These are phyloP conservation scores for Andrena minutula DNA, from an alignment of 2,888 invertebrate genomes.

Conservation along the genomic window DNA sequence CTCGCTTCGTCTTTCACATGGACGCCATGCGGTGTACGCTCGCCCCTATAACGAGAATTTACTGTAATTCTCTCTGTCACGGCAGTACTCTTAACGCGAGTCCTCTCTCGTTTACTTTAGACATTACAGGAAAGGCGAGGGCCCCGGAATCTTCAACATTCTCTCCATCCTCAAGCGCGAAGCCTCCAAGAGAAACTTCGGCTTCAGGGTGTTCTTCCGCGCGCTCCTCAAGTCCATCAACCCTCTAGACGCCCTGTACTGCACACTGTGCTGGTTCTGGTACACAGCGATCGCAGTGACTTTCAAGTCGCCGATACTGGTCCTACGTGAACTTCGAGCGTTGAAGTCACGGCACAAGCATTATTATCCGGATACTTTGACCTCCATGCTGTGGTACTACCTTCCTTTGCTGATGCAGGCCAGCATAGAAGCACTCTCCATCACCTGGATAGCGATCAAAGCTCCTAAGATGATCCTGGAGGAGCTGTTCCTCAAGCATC, in stretches of 20 bases:
- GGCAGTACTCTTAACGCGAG: background rate
- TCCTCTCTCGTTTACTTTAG: constrained; percentile 48
- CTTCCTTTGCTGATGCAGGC: constrained; percentile 85
- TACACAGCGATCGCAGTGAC: constrained; percentile 77
- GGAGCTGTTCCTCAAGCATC: constrained; percentile 87
- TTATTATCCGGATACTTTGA: constrained; percentile 81
- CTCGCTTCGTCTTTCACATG: no score
- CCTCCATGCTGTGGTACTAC: constrained; percentile 81
- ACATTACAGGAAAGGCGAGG: constrained; percentile 74
- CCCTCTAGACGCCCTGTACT: constrained; percentile 75
- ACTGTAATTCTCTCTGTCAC: background rate
- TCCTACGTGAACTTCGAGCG: constrained; percentile 85
- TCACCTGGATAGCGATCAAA: constrained; percentile 83
- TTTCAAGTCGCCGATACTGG: constrained; percentile 82
- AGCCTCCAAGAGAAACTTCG: constrained; percentile 77
- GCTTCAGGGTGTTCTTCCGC: constrained; percentile 62
- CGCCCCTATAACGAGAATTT: no score
- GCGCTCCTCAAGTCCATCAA: constrained; percentile 78
- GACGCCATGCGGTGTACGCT: no score
- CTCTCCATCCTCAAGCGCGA: constrained; percentile 76
- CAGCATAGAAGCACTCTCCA: constrained; percentile 84
- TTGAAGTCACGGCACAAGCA: constrained; percentile 81
- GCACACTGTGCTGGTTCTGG: constrained; percentile 77
- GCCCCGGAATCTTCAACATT: constrained; percentile 49
- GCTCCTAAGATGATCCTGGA: constrained; percentile 86